Percentiles rank a stretch among this genome's conserved stretches.
Conservation (phyloP, 2,797 vertebrate genomes). For the Mus caroli region DNA sequence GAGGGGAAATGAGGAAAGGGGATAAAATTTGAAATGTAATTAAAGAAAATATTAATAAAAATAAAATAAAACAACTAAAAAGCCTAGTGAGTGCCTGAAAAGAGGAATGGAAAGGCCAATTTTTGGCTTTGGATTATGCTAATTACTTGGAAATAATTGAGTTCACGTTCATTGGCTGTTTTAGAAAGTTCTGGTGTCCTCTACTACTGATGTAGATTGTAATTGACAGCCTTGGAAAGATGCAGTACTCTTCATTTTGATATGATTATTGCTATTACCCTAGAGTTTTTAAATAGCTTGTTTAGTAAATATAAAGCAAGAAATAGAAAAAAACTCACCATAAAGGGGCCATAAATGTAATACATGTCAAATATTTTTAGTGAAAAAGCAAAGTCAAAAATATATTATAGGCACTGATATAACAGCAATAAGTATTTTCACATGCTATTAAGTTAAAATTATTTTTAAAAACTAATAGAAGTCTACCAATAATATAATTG, state of each 20-base stretch:
- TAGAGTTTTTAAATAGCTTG: background rate
- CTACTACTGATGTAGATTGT: background rate
- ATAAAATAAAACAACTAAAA: no score
- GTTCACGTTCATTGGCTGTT: accelerated
- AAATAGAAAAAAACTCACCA: background rate
- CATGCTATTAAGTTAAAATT: background rate
- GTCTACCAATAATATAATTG: background rate
- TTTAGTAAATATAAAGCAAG: background rate
- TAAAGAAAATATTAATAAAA: no score
- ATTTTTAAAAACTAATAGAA: background rate
- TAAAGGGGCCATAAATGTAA: background rate
- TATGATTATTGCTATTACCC: background rate
- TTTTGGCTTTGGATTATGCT: background rate
- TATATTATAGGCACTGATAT: background rate
- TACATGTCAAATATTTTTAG: background rate
- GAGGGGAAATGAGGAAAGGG: no score
- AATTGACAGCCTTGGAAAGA: background rate
- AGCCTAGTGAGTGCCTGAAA: background rate
- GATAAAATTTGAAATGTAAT: no score
- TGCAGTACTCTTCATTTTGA: slow-evolving; percentile 15
- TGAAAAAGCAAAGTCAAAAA: background rate
- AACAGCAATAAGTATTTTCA: background rate
- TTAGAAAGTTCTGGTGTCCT: slow-evolving; percentile 4
- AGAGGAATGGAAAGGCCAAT: background rate
- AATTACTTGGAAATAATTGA: slow-evolving; percentile 40